A percentile compares a stretch with the other conserved stretches of the same genome.
These are phyloP conservation scores for Megaleporinus macrocephalus DNA, from an alignment of 2,113 vertebrate species.

Conservation along the genomic window DNA sequence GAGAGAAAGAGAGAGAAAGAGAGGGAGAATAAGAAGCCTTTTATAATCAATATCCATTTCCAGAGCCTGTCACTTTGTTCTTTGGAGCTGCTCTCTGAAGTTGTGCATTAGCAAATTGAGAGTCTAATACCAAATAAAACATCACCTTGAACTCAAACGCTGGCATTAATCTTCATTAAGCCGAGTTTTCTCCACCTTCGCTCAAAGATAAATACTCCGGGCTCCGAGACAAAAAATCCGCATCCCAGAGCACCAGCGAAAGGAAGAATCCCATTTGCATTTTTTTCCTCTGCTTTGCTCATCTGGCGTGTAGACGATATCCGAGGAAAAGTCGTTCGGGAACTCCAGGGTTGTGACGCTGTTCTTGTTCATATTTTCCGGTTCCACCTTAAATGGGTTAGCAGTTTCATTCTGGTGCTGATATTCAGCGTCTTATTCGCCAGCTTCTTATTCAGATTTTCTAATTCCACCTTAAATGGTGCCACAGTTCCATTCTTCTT, in stretches of 20 bases:
- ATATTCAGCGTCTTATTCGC: too few species aligned
- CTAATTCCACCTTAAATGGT: too few species aligned
- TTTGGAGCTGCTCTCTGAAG: slow-evolving; percentile 54
- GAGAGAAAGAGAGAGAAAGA: slow-evolving; percentile 21
- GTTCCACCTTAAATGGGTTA: too few species aligned
- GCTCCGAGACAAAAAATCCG: not conserved
- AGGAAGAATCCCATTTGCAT: not conserved
- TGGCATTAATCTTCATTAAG: slow-evolving; percentile 79
- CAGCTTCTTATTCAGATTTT: too few species aligned
- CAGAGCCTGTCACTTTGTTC: slow-evolving; percentile 76
- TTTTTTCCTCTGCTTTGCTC: too few species aligned
- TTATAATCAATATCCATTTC: slow-evolving; percentile 83
- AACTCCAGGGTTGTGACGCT: too few species aligned
- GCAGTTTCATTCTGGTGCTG: too few species aligned
- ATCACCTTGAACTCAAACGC: slow-evolving; percentile 77
- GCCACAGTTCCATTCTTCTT: too few species aligned
- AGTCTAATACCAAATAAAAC: slow-evolving; percentile 80
- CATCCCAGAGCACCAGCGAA: not conserved
- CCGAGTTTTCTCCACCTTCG: slow-evolving; percentile 64
- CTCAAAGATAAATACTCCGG: slow-evolving; percentile 68
- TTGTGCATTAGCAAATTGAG: slow-evolving; percentile 67
- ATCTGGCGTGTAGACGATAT: not conserved
- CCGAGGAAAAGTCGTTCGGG: not conserved
- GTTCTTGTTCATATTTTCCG: too few species aligned
- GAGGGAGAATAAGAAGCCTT: slow-evolving; percentile 59